These are phyloP conservation scores for Motacilla alba DNA, from an alignment of 2,113 vertebrate species.

Conservation along the genomic window DNA sequence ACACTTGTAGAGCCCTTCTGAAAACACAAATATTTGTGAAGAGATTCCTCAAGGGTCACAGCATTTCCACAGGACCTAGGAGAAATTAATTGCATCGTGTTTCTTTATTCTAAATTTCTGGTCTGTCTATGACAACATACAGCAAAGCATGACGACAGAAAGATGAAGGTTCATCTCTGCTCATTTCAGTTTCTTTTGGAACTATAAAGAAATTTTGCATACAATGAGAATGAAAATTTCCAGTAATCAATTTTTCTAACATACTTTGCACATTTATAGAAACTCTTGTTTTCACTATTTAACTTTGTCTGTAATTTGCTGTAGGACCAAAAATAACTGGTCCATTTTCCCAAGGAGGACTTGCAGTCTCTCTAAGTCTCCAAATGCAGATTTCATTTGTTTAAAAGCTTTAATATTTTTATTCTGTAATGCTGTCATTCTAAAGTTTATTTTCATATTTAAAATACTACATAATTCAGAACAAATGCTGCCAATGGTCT, in stretches of 20 bases:
- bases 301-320: background rate
- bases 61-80: background rate
- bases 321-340: background rate
- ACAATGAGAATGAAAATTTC: background rate
- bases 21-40: background rate
- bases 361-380: background rate
- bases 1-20: background rate
- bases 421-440: background rate
- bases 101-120: background rate
- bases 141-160: background rate
- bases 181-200: background rate
- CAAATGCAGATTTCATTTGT: background rate
- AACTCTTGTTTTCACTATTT: background rate
- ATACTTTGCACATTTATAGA: background rate
- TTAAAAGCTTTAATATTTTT: background rate
- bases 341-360: background rate
- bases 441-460: background rate
- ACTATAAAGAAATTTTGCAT: background rate
- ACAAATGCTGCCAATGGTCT: background rate
- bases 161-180: background rate
- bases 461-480: background rate
- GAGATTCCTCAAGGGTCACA: background rate
- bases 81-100: accelerated
- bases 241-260: background rate
- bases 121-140: background rate